A percentile compares a stretch with the other conserved stretches of the same genome.
These are phyloP conservation scores for Trachelus iudaicus DNA, from an alignment of 2,888 invertebrate genomes.

Conservation along the genomic window DNA sequence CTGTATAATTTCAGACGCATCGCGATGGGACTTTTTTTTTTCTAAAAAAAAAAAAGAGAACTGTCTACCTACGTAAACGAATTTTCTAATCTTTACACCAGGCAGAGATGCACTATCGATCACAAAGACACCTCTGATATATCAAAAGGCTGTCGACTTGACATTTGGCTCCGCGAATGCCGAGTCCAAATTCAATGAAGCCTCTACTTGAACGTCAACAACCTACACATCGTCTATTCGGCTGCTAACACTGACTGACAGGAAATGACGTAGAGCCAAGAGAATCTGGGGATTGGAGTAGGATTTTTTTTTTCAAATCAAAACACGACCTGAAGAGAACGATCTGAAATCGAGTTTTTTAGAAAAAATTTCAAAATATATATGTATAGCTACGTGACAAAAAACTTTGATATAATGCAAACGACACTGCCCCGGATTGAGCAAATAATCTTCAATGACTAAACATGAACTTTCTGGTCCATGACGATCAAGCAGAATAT, in stretches of 20 bases:
- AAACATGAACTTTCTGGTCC: neutral
- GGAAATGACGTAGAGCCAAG: constrained; percentile 50
- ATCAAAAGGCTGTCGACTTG: constrained; percentile 27
- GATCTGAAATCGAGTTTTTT: neutral
- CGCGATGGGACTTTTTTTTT: neutral
- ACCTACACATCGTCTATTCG: constrained; percentile 56
- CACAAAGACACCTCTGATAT: constrained; percentile 35
- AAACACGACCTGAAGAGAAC: neutral
- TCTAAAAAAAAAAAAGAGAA: constrained; percentile 1
- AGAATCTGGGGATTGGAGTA: constrained; percentile 48
- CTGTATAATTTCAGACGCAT: neutral
- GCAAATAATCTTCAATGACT: neutral
- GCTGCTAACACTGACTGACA: constrained; percentile 60
- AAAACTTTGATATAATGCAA: neutral
- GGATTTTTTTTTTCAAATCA: neutral
- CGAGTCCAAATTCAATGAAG: constrained; percentile 21
- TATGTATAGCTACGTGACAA: neutral
- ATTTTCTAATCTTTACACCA: constrained; percentile 33
- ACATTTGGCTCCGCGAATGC: constrained; percentile 28
- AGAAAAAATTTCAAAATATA: neutral
- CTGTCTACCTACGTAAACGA: constrained; percentile 9
- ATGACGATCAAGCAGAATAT: neutral
- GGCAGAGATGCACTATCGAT: constrained; percentile 59
- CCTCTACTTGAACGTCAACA: constrained; percentile 44
- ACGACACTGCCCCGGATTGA: neutral